Evolutionary conservation across 2,797 vertebrate genomes (phyloP).

Genomic region (Cyclopterus lumpus): DNA sequence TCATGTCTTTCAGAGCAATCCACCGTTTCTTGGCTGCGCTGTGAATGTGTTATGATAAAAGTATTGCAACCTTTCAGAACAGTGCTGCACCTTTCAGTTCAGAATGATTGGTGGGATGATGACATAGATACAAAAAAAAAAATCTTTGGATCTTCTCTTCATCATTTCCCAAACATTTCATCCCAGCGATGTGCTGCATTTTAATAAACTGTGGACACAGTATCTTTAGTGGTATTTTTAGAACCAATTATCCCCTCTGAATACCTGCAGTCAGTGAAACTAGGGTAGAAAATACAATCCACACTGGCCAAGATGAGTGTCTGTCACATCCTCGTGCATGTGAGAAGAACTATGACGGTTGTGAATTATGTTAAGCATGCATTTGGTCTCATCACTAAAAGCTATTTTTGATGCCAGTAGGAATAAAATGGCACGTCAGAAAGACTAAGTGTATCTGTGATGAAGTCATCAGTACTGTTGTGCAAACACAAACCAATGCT

Average conservation of each 20-base stretch:
- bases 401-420: conserved; percentile 36
- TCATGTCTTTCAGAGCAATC: conserved; percentile 14
- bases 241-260: conserved; percentile 42
- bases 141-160: conserved; percentile 45
- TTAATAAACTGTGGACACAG: conserved; percentile 39
- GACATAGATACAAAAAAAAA: conserved; percentile 50
- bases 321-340: conserved; percentile 25
- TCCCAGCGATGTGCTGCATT: conserved; percentile 25
- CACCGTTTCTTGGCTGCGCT: conserved; percentile 16
- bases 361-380: conserved; percentile 45
- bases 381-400: conserved; percentile 37
- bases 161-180: conserved; percentile 29
- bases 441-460: conserved; percentile 9
- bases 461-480: conserved; percentile 11
- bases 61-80: conserved; percentile 42
- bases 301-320: conserved; percentile 40
- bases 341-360: conserved; percentile 36
- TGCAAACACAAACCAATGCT: conserved; percentile 5
- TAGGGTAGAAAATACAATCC: background rate
- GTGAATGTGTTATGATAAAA: conserved; percentile 41
- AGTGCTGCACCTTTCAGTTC: conserved; percentile 30
- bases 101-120: conserved; percentile 52
- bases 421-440: conserved; percentile 20
- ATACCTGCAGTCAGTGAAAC: conserved; percentile 32
- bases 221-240: conserved; percentile 40